These are phyloP conservation scores for Heliconius ismenius DNA, from an alignment of 2,888 invertebrate species.

Conservation along the genomic window DNA sequence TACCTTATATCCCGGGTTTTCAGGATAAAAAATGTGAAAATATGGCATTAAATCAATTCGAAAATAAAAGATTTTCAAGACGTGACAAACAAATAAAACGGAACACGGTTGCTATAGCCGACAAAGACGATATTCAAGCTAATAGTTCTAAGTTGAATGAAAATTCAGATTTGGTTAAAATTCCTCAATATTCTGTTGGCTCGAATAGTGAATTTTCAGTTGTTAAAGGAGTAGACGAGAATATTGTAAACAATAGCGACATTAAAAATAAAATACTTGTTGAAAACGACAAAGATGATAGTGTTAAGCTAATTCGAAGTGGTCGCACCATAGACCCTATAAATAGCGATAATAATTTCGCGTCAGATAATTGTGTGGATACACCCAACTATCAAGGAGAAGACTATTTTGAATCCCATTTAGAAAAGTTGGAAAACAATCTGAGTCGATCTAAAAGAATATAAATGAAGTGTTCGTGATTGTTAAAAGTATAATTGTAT, in stretches of 20 bases:
- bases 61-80: slow-evolving; percentile 69
- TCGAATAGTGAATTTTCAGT: slow-evolving; percentile 69
- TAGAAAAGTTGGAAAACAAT: slow-evolving; percentile 62
- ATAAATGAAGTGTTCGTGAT: slow-evolving; percentile 54
- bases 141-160: not conserved
- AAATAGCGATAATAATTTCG: slow-evolving; percentile 47
- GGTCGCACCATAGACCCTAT: slow-evolving; percentile 35
- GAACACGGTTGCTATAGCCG: slow-evolving; percentile 29
- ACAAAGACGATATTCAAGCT: not conserved
- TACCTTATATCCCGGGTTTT: slow-evolving; percentile 64
- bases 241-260: slow-evolving; percentile 66
- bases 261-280: slow-evolving; percentile 57
- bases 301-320: slow-evolving; percentile 20
- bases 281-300: slow-evolving; percentile 37
- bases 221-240: slow-evolving; percentile 69
- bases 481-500: not conserved
- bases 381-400: slow-evolving; percentile 61
- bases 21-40: slow-evolving; percentile 74
- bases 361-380: slow-evolving; percentile 53
- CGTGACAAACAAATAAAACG: slow-evolving; percentile 37
- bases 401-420: slow-evolving; percentile 65
- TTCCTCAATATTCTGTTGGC: slow-evolving; percentile 59
- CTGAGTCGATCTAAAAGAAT: slow-evolving; percentile 69
- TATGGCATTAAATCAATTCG: slow-evolving; percentile 77
- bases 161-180: slow-evolving; percentile 43